A percentile compares a stretch with the other conserved stretches of the same genome.
Conservation (phyloP, 2,888 invertebrate genomes). For the Nineta flava region DNA sequence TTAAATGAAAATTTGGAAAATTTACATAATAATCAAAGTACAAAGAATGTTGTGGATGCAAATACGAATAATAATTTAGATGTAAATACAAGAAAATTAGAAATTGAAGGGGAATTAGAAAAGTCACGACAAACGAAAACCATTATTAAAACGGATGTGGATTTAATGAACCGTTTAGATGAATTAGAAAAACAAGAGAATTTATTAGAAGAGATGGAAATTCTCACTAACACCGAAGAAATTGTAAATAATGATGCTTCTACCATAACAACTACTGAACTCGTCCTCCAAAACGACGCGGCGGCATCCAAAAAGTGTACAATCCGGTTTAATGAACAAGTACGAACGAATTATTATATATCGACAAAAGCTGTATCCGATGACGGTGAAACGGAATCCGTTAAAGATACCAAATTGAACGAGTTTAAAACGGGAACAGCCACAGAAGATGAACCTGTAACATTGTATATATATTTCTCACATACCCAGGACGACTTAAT, state of each 20-base stretch:
- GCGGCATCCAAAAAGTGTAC: background rate
- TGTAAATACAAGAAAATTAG: background rate
- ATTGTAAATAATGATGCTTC: slow-evolving; percentile 7
- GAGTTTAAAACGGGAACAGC: background rate
- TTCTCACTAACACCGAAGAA: slow-evolving; percentile 9
- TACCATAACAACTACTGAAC: slow-evolving; percentile 8
- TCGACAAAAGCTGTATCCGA: background rate
- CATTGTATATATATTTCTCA: slow-evolving; percentile 21
- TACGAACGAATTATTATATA: slow-evolving; percentile 1
- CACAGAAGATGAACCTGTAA: slow-evolving; percentile 2
- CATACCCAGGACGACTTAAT: slow-evolving; percentile 24
- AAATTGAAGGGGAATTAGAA: slow-evolving; percentile 2
- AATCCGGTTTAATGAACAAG: slow-evolving; percentile 4
- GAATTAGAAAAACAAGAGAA: slow-evolving; percentile 43
- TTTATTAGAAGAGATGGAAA: slow-evolving; percentile 31
- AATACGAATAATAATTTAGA: background rate
- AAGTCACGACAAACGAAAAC: slow-evolving; percentile 11
- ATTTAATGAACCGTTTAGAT: slow-evolving; percentile 33
- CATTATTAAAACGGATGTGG: slow-evolving; percentile 21
- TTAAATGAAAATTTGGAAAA: no score
- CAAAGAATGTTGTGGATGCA: slow-evolving; percentile 11
- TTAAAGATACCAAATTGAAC: background rate
- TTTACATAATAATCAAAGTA: no score
- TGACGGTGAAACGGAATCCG: background rate
- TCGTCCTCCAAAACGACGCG: no score